These are phyloP conservation scores for Creontiades dilutus DNA, from an alignment of 2,888 invertebrate species.

Conservation along the genomic window DNA sequence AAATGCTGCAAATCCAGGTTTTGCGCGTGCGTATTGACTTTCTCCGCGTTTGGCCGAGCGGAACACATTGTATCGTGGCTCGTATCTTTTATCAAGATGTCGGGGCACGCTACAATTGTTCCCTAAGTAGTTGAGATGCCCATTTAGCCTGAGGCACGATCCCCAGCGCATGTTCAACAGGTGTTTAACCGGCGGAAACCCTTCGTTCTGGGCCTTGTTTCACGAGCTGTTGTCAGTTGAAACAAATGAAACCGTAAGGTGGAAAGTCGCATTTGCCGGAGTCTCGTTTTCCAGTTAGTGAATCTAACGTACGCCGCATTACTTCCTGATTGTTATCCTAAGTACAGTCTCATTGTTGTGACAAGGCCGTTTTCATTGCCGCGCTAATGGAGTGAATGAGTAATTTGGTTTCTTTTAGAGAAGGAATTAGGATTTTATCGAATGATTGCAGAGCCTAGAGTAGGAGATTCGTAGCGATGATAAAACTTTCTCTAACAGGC, in stretches of 20 bases:
- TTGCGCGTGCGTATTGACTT: constrained; percentile 3
- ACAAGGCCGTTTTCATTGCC: too few relatives aligned
- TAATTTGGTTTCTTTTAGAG: too few relatives aligned
- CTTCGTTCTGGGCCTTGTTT: constrained; percentile 22
- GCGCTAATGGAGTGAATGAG: too few relatives aligned
- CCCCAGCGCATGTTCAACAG: constrained; percentile 28
- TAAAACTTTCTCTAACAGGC: too few relatives aligned
- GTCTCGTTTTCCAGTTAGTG: not conserved
- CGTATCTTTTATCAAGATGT: constrained; percentile 40
- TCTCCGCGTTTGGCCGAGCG: constrained; percentile 11
- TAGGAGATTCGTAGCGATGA: too few relatives aligned
- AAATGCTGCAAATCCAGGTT: not conserved
- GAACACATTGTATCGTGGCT: constrained; percentile 13
- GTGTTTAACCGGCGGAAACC: constrained; percentile 27
- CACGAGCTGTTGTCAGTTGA: constrained; percentile 35
- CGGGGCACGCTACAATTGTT: constrained; percentile 40
- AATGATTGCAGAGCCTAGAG: too few relatives aligned
- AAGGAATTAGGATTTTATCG: too few relatives aligned
- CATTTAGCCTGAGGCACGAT: constrained; percentile 35
- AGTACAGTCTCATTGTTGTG: too few relatives aligned
- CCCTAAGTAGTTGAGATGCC: constrained; percentile 37
- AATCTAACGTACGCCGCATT: not conserved
- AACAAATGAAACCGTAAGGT: constrained; percentile 1
- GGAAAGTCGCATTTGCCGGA: not conserved
- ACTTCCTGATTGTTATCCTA: not conserved